A percentile compares a stretch with the other conserved stretches of the same genome.
These are phyloP conservation scores for Orius insidiosus DNA, from an alignment of 1,140 invertebrate genomes.

Conservation along the genomic window DNA sequence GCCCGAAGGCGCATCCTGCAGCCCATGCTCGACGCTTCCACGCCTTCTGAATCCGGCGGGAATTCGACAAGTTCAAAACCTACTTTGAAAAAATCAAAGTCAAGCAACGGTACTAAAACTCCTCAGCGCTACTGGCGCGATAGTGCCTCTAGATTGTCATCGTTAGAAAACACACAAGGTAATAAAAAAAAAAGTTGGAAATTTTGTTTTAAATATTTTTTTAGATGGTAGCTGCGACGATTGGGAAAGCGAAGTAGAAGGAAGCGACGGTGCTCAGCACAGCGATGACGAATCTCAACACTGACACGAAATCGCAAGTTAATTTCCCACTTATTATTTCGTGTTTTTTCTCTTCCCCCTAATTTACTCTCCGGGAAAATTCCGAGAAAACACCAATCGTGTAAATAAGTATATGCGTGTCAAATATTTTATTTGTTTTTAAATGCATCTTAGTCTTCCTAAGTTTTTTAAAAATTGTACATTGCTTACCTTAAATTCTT, in stretches of 20 bases:
- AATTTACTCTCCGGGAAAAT: too few relatives aligned
- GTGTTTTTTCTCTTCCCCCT: too few relatives aligned
- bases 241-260: constrained; percentile 14
- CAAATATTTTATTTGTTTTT: too few relatives aligned
- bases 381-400: too few relatives aligned
- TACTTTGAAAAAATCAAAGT: constrained; percentile 14
- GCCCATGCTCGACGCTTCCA: constrained; percentile 65
- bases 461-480: too few relatives aligned
- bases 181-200: too few relatives aligned
- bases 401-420: too few relatives aligned
- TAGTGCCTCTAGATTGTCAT: constrained; percentile 13
- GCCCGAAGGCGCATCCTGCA: constrained; percentile 79
- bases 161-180: constrained; percentile 17
- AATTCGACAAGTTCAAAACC: constrained; percentile 1
- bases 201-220: not conserved
- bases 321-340: too few relatives aligned
- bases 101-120: constrained; percentile 12
- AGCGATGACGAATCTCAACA: constrained; percentile 12
- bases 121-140: constrained; percentile 18
- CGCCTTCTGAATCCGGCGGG: constrained; percentile 19
- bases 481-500: too few relatives aligned
- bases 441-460: too few relatives aligned
- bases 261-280: constrained; percentile 7
- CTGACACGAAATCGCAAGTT: constrained; percentile 1
- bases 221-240: constrained; percentile 12